A percentile compares a stretch with the other conserved stretches of the same genome.
phyloP scores from a whole-genome alignment of 2,888 invertebrate genomes.

The Calameuta pallipes region DNA sequence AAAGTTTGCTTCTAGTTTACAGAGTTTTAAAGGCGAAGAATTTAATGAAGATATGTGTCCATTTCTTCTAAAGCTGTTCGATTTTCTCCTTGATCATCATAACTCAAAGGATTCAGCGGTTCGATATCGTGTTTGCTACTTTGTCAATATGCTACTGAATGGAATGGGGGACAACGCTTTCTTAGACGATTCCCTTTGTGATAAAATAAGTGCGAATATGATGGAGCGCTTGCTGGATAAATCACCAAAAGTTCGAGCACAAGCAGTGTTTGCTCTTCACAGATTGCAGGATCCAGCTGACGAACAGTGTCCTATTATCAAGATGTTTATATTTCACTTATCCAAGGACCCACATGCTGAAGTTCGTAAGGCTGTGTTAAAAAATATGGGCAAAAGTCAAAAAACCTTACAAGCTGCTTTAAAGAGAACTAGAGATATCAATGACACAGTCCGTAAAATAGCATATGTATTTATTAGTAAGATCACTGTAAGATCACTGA shows the following conservation, averaged over 20 bases:
- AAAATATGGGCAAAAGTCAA: conserved; percentile 79
- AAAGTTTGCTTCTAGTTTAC: conserved; percentile 75
- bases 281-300: conserved; percentile 84
- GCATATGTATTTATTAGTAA: conserved; percentile 69
- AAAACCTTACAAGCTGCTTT: conserved; percentile 78
- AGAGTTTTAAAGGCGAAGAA: conserved; percentile 41
- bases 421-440: conserved; percentile 80
- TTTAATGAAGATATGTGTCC: conserved; percentile 66
- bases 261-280: conserved; percentile 82
- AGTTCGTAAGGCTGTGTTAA: conserved; percentile 79
- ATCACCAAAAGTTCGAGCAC: conserved; percentile 79
- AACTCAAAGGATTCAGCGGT: conserved; percentile 69
- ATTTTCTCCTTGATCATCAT: conserved; percentile 71
- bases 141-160: conserved; percentile 80
- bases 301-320: conserved; percentile 80
- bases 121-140: conserved; percentile 81
- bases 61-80: conserved; percentile 72
- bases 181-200: conserved; percentile 81
- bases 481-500: conserved; percentile 71
- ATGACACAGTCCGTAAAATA: conserved; percentile 78
- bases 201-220: conserved; percentile 78
- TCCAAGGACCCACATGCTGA: conserved; percentile 81
- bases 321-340: conserved; percentile 78
- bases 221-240: conserved; percentile 76
- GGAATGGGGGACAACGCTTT: conserved; percentile 81